These are phyloP conservation scores for Dicrurus megarhynchus DNA, from an alignment of 2,113 vertebrate species.

Conservation along the genomic window DNA sequence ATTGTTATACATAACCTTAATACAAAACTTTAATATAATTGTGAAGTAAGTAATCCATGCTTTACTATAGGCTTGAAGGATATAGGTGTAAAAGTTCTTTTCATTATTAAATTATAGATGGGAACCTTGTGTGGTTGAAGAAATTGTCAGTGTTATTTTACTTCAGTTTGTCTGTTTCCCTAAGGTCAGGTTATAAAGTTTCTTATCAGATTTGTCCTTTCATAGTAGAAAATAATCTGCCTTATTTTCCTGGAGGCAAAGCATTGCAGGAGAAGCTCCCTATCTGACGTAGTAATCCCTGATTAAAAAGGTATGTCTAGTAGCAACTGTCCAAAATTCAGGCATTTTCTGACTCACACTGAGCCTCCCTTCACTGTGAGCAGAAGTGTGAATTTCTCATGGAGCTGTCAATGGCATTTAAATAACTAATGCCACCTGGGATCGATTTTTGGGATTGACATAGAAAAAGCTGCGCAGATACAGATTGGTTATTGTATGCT, in stretches of 20 bases:
- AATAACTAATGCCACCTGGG: background rate
- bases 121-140: background rate
- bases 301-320: background rate
- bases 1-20: background rate
- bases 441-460: background rate
- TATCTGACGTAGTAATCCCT: background rate
- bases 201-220: background rate
- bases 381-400: background rate
- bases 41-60: background rate
- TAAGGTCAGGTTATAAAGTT: background rate
- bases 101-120: background rate
- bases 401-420: background rate
- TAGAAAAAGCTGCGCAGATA: background rate
- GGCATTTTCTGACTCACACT: background rate
- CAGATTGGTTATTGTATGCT: background rate
- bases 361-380: background rate
- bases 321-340: background rate
- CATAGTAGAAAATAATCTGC: background rate
- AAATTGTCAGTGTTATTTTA: background rate
- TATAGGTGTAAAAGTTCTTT: background rate
- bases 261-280: background rate
- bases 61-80: background rate
- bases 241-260: background rate
- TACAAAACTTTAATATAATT: background rate
- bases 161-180: background rate